Conservation (phyloP, 2,797 vertebrate genomes). For the Xyrichtys novacula region DNA sequence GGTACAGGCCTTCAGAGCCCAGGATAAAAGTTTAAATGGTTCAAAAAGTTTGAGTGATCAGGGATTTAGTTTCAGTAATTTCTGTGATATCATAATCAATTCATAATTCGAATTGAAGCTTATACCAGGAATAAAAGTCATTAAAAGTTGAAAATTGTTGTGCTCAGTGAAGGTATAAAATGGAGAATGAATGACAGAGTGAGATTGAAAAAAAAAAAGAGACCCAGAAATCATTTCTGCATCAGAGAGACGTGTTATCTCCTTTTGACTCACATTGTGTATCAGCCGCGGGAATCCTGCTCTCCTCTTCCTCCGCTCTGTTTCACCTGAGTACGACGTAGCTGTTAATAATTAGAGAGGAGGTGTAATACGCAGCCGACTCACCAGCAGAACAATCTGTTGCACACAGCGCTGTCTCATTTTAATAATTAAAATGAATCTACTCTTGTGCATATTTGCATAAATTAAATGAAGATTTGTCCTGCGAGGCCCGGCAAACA, state of each 20-base stretch:
- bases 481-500: slow-evolving; percentile 62
- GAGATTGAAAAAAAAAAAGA: neutral
- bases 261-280: slow-evolving; percentile 23
- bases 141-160: too few relatives aligned
- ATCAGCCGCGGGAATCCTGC: slow-evolving; percentile 27
- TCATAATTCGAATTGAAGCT: too few relatives aligned
- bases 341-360: slow-evolving; percentile 62
- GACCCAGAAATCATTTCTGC: slow-evolving; percentile 12
- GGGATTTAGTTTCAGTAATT: too few relatives aligned
- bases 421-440: slow-evolving; percentile 74
- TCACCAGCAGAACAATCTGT: slow-evolving; percentile 67
- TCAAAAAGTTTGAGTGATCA: too few relatives aligned
- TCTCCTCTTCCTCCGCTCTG: slow-evolving; percentile 15
- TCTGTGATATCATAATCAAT: too few relatives aligned
- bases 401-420: slow-evolving; percentile 56
- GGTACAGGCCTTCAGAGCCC: too few relatives aligned
- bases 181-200: neutral
- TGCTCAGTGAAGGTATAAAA: too few relatives aligned
- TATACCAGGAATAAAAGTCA: too few relatives aligned
- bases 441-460: slow-evolving; percentile 60
- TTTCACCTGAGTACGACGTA: slow-evolving; percentile 39
- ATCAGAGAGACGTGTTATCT: slow-evolving; percentile 30
- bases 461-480: slow-evolving; percentile 71
- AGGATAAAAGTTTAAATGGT: too few relatives aligned
- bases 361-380: slow-evolving; percentile 42